Conservation (phyloP, 1,140 invertebrate genomes). For the Lasaia peninsularis region DNA sequence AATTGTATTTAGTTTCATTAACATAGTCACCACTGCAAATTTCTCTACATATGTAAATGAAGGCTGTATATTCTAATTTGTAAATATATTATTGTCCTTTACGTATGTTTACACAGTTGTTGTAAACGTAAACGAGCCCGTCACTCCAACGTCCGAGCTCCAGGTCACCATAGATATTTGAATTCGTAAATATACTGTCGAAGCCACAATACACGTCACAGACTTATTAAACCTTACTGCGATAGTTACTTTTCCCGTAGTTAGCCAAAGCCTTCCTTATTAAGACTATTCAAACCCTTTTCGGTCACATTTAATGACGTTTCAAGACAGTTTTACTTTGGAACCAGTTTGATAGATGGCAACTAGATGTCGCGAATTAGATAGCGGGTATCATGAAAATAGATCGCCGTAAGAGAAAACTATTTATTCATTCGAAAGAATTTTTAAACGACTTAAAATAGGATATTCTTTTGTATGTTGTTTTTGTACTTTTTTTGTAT, state of each 20-base stretch:
- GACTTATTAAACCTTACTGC: constrained; percentile 19
- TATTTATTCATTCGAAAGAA: constrained; percentile 20
- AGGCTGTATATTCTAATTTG: no score
- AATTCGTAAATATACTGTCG: constrained; percentile 16
- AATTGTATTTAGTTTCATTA: no score
- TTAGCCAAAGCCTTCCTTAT: constrained; percentile 45
- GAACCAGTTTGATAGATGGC: constrained; percentile 53
- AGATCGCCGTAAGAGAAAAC: constrained; percentile 35
- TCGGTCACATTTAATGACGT: constrained; percentile 61
- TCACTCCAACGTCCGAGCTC: no score
- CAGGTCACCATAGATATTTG: background rate
- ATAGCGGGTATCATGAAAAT: constrained; percentile 33
- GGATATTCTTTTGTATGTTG: no score
- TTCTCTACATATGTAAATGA: no score
- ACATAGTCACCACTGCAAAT: no score
- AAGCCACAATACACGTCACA: constrained; percentile 17
- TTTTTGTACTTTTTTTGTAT: no score
- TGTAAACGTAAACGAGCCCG: no score
- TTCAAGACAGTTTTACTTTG: constrained; percentile 39
- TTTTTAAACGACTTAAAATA: constrained; percentile 10
- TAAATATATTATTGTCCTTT: no score
- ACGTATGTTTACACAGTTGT: no score
- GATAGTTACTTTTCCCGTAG: constrained; percentile 35
- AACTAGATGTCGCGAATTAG: constrained; percentile 38
- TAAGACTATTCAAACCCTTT: constrained; percentile 52